These are phyloP conservation scores for Drosophila cracens DNA, from an alignment of 2,888 invertebrate genomes.

Conservation along the genomic window DNA sequence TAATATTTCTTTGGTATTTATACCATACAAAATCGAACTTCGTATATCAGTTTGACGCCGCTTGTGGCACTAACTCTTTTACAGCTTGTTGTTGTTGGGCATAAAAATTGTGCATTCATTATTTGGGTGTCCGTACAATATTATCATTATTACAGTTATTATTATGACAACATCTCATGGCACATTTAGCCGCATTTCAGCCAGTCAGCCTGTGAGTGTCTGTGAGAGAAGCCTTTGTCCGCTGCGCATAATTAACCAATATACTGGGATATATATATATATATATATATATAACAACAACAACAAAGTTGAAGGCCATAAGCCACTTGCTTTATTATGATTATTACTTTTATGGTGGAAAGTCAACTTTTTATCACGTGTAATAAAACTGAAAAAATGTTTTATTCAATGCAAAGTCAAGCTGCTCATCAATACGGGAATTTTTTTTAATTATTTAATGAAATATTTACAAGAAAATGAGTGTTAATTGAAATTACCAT, in stretches of 20 bases:
- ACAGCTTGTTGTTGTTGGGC: not conserved
- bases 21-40: conserved; percentile 51
- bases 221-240: conserved; percentile 26
- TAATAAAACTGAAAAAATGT: not conserved
- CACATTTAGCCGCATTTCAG: conserved; percentile 26
- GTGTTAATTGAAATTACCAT: not conserved
- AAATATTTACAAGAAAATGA: not conserved
- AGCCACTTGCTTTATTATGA: conserved; percentile 10
- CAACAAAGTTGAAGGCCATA: conserved; percentile 1
- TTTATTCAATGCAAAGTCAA: not conserved
- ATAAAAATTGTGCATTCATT: conserved; percentile 43
- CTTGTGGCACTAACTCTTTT: not conserved
- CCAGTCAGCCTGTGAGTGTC: conserved; percentile 3
- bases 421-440: not conserved
- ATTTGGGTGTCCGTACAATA: conserved; percentile 55
- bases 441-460: conserved; percentile 1
- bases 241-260: conserved; percentile 55
- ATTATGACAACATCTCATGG: conserved; percentile 66
- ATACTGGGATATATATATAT: conserved; percentile 19
- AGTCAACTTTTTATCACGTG: not conserved
- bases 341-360: not conserved
- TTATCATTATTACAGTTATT: conserved; percentile 34
- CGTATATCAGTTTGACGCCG: conserved; percentile 60
- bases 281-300: not conserved
- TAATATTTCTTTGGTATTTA: conserved; percentile 47